A percentile compares a stretch with the other conserved stretches of the same genome.
Evolutionary conservation across 2,113 vertebrate species (phyloP).

Genomic region (Pelobates fuscus): DNA sequence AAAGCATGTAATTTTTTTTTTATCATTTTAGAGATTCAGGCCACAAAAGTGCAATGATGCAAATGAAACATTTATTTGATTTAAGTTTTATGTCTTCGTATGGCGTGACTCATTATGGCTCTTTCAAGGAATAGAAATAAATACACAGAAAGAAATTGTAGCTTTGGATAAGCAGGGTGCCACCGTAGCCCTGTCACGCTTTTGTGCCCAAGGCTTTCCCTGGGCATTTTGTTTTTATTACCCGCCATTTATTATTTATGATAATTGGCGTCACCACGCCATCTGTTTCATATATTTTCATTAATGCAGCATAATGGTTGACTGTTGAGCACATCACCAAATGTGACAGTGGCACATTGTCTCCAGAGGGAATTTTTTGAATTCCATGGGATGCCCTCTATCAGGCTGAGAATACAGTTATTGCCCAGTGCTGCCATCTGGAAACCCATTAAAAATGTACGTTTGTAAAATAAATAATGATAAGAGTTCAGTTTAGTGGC

Average conservation of each 20-base stretch:
- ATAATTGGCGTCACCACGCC: conserved; percentile 22
- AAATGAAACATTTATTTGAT: conserved; percentile 15
- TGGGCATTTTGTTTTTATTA: background rate
- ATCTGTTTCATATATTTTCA: conserved; percentile 26
- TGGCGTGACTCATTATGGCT: background rate
- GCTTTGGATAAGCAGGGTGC: conserved; percentile 8
- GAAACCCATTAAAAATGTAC: conserved; percentile 58
- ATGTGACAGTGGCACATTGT: background rate
- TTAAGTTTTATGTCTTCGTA: conserved; percentile 8
- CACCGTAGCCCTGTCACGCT: conserved; percentile 3
- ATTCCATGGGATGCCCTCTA: background rate
- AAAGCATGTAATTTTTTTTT: too few species aligned
- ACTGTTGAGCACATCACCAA: background rate
- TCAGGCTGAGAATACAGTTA: conserved; percentile 43
- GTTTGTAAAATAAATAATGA: conserved; percentile 71
- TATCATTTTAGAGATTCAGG: conserved; percentile 17
- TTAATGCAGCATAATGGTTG: background rate
- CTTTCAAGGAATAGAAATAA: background rate
- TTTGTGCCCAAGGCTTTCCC: conserved; percentile 18
- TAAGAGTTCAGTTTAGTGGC: background rate
- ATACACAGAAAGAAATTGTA: background rate
- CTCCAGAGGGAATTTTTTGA: background rate
- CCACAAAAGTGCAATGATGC: conserved; percentile 10
- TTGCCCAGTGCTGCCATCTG: conserved; percentile 25
- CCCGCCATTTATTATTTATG: conserved; percentile 33